Base-by-base conservation (phyloP, 2,113 vertebrate genomes). In the Xenus cinereus region DNA sequence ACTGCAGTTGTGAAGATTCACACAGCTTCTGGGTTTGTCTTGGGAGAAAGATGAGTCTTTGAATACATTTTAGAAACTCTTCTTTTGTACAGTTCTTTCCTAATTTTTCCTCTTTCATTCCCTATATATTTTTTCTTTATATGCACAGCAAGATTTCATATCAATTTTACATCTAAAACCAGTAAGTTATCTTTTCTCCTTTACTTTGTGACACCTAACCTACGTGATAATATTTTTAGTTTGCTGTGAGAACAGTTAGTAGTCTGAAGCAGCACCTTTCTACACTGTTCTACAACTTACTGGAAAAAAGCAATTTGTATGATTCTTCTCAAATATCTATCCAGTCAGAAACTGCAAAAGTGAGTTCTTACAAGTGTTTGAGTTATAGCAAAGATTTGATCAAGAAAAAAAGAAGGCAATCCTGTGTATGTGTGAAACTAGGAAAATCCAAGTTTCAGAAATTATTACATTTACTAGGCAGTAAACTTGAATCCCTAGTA, bases 21-120 rank as follows among this genome's bases (percentile, higher is more conserved):
- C 12, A 50, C 4, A 56, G 18, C 11, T 26, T 66, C 2, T 13
- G 4, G 26, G 10, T 32, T 22, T 87, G 50, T 13, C 35, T 26
- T 51, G 39, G 16, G 9, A 78, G 45, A 73, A 68, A n/a, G 22
- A 86, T 23, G 71, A 17, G 7, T 9, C 14, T 56, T 23, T 46
- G 26, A 60, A 77, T 39, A 6, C 12, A 71, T 33, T 32, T 45
- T 30, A 62, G 39, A 28, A 81, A 50, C 15, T 5, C 6, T 37
- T 60, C 1, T 0, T 33, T 50, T 76, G 41, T 24, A 15, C 9
- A 12, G 3, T 32, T 41, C 0, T 62, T 79, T 56, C 24, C 9
- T 37, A 53, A 18, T 5, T 56, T 77, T 62, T 24, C 10, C 20
- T 56, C 21, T 54, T 54, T 9, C 35, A 76, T 76, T 12, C 8